These are phyloP conservation scores for Protonibea diacanthus DNA, from an alignment of 2,797 vertebrate species.

Conservation along the genomic window DNA sequence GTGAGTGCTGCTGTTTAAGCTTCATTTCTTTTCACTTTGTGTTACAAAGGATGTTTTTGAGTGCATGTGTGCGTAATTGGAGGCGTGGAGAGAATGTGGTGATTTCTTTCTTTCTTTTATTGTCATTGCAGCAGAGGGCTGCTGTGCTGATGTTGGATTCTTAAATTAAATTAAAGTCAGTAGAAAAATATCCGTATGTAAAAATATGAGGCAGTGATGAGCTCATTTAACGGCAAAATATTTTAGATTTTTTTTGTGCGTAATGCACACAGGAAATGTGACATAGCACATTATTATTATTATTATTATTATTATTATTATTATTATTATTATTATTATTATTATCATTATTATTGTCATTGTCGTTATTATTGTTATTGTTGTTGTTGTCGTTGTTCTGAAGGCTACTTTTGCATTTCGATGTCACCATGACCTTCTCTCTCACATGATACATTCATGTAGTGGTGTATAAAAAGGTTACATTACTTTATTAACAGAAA, in stretches of 20 bases:
- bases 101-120: too few relatives aligned
- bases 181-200: neutral
- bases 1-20: slow-evolving; percentile 77
- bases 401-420: neutral
- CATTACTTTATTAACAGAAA: too few relatives aligned
- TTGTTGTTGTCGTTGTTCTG: neutral
- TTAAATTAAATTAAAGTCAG: neutral
- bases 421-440: neutral
- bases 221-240: neutral
- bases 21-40: neutral
- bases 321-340: neutral
- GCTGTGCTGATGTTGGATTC: neutral
- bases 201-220: too few relatives aligned
- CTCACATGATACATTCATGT: too few relatives aligned
- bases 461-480: too few relatives aligned
- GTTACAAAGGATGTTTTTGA: neutral
- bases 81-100: neutral
- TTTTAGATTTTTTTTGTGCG: neutral
- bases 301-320: too few relatives aligned
- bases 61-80: neutral
- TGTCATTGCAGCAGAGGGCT: too few relatives aligned
- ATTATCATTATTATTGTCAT: neutral
- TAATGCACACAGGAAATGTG: neutral
- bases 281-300: too few relatives aligned
- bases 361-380: neutral